A percentile compares a stretch with the other conserved stretches of the same genome.
Evolutionary conservation across 2,888 invertebrate species (phyloP).

Genomic region (Pandemis heparana): DNA sequence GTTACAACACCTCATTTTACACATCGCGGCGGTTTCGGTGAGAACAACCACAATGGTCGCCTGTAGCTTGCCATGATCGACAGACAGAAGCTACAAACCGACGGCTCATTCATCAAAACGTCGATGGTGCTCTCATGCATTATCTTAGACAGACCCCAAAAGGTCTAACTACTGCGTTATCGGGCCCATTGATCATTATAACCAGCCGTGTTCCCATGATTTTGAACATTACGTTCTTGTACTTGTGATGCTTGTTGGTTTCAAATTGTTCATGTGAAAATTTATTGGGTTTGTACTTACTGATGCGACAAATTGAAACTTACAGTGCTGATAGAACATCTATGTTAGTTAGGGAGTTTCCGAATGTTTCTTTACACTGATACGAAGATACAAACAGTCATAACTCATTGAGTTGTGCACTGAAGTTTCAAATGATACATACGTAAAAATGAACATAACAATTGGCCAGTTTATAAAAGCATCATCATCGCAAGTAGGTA

Average conservation of each 20-base stretch:
- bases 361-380: not conserved
- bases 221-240: slow-evolving; percentile 7
- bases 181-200: slow-evolving; percentile 61
- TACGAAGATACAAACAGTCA: not conserved
- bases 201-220: slow-evolving; percentile 45
- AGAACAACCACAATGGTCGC: slow-evolving; percentile 23
- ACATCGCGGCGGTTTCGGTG: slow-evolving; percentile 16
- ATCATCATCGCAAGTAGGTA: slow-evolving; percentile 5
- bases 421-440: not conserved
- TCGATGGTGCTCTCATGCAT: slow-evolving; percentile 55
- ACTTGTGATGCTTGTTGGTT: slow-evolving; percentile 31
- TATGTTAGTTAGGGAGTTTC: not conserved
- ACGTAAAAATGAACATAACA: not conserved
- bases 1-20: slow-evolving; percentile 9
- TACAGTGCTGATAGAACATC: not conserved
- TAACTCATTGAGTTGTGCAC: not conserved
- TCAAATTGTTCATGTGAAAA: not conserved
- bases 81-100: slow-evolving; percentile 68
- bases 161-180: slow-evolving; percentile 57
- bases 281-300: not conserved
- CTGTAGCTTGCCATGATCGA: slow-evolving; percentile 55
- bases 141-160: slow-evolving; percentile 54
- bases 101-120: slow-evolving; percentile 75
- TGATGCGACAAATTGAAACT: not conserved
- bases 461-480: not conserved